phyloP scores from a whole-genome alignment of 2,797 vertebrate genomes.

The Bryconaethiops microstoma region DNA sequence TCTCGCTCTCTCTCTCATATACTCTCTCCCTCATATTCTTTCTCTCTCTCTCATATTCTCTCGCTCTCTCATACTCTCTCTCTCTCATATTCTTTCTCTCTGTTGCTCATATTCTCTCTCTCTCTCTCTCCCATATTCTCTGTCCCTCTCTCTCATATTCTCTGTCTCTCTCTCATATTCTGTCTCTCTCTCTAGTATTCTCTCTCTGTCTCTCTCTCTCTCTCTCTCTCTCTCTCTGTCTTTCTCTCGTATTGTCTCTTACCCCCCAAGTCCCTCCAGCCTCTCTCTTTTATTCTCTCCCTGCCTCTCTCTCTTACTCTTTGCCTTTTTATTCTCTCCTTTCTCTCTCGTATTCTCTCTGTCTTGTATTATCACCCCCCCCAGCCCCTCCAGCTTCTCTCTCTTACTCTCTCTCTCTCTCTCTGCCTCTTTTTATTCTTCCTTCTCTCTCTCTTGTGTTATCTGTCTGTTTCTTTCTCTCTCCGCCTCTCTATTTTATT shows the following conservation, averaged over 20 bases:
- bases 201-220: background rate
- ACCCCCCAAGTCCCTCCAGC: background rate
- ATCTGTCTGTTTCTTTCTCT: background rate
- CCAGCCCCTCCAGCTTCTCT: background rate
- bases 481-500: background rate
- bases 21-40: background rate
- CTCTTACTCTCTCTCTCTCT: background rate
- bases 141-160: background rate
- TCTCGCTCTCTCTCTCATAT: background rate
- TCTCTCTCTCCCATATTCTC: background rate
- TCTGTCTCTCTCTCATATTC: background rate
- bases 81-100: background rate
- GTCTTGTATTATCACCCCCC: background rate
- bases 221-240: background rate
- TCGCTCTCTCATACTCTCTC: background rate
- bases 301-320: background rate
- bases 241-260: background rate
- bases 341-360: background rate
- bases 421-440: background rate
- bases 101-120: slow-evolving; percentile 9
- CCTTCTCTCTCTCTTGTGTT: background rate
- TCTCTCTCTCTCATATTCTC: background rate
- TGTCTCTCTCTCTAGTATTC: no score
- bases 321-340: background rate
- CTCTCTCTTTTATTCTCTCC: background rate